These are phyloP conservation scores for Scaptomyza hsui DNA, from an alignment of 1,140 invertebrate species.

Conservation along the genomic window DNA sequence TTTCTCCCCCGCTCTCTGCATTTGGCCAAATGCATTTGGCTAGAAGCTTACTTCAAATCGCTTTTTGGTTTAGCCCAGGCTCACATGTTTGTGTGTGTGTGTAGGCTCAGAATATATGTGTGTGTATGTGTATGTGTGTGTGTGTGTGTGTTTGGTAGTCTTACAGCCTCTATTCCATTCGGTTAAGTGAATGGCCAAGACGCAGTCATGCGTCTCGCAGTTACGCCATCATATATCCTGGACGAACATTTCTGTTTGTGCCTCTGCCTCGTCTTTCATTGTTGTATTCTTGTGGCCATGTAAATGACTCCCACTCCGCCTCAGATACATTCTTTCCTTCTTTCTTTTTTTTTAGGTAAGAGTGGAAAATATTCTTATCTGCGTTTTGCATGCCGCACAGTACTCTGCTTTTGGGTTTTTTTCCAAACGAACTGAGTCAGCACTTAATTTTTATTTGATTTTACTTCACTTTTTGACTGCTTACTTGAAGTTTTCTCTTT, in stretches of 20 bases:
- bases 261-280: constrained; percentile 51
- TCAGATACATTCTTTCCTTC: constrained; percentile 5
- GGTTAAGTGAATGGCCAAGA: constrained; percentile 33
- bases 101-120: neutral
- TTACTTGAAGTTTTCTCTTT: neutral
- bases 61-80: constrained; percentile 17
- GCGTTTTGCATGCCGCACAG: constrained; percentile 71
- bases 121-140: constrained; percentile 1
- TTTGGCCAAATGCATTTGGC: constrained; percentile 25
- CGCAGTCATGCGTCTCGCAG: constrained; percentile 46
- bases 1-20: constrained; percentile 39
- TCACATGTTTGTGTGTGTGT: constrained; percentile 2
- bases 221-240: constrained; percentile 1
- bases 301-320: constrained; percentile 53
- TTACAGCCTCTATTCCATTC: constrained; percentile 2
- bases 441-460: constrained; percentile 82
- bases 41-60: constrained; percentile 9
- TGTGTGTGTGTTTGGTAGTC: neutral
- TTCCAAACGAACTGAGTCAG: constrained; percentile 76
- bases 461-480: constrained; percentile 54
- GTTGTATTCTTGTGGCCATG: constrained; percentile 68
- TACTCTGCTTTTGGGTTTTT: constrained; percentile 31
- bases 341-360: constrained; percentile 23
- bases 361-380: constrained; percentile 74
- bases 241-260: constrained; percentile 55